These are phyloP conservation scores for Pelvicachromis taeniatus DNA, from an alignment of 2,113 vertebrate species.

Conservation along the genomic window DNA sequence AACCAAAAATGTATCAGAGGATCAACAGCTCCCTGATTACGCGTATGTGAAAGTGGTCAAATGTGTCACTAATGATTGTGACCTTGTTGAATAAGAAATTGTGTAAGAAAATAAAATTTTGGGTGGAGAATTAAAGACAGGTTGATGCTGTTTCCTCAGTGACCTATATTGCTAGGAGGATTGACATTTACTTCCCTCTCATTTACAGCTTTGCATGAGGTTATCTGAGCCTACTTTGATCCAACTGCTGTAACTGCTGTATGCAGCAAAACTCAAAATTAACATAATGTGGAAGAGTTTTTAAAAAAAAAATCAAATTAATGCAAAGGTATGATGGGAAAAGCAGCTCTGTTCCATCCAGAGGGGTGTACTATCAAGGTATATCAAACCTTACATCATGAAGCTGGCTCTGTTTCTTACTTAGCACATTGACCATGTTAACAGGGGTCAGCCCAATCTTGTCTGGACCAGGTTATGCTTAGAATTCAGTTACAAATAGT, in stretches of 20 bases:
- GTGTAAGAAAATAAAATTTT: neutral
- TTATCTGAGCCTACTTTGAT: conserved; percentile 28
- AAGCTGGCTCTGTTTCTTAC: neutral
- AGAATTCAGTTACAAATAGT: neutral
- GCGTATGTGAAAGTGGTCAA: neutral
- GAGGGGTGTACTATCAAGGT: neutral
- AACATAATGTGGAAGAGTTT: neutral
- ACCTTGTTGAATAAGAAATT: neutral
- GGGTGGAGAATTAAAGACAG: neutral
- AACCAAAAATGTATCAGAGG: neutral
- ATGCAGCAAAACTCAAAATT: neutral
- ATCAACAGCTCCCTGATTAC: neutral
- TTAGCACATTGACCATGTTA: neutral
- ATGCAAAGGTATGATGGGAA: neutral
- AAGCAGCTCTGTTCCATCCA: neutral
- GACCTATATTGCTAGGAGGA: conserved; percentile 14
- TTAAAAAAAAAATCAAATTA: conserved; percentile 3
- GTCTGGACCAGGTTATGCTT: neutral
- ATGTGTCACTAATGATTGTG: neutral
- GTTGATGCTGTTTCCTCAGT: neutral
- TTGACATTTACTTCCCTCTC: conserved; percentile 3
- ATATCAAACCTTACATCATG: neutral
- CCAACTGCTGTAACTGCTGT: neutral
- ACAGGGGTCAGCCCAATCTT: neutral
- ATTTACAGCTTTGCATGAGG: conserved; percentile 19